Conservation (phyloP, 2,888 invertebrate species). For the Busseola fusca region DNA sequence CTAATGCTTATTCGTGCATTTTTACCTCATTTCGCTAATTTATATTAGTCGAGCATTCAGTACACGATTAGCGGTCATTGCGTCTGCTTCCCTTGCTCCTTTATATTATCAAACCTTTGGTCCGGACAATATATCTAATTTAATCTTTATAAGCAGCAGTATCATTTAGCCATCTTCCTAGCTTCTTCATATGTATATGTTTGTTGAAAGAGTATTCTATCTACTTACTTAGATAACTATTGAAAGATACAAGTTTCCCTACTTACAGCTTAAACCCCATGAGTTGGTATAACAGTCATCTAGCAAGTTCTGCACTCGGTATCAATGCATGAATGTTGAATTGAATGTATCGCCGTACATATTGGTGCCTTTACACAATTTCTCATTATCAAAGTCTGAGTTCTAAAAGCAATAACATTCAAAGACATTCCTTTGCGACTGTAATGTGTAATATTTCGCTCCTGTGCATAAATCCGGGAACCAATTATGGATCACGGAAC, state of each 20-base stretch:
- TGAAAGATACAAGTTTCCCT: not conserved
- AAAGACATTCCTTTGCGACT: slow-evolving; percentile 38
- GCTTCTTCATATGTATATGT: too few relatives aligned
- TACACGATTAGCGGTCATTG: too few relatives aligned
- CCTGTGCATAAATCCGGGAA: slow-evolving; percentile 15
- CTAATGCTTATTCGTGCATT: too few relatives aligned
- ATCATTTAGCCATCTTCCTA: too few relatives aligned
- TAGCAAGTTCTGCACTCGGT: slow-evolving; percentile 10
- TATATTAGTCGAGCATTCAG: too few relatives aligned
- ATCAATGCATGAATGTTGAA: slow-evolving; percentile 31
- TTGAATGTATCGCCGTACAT: slow-evolving; percentile 31
- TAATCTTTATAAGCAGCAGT: too few relatives aligned
- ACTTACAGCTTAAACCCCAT: not conserved
- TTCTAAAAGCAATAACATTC: slow-evolving; percentile 33
- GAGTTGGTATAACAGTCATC: not conserved
- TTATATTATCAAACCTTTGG: too few relatives aligned
- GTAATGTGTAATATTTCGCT: slow-evolving; percentile 36
- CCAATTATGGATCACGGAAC: slow-evolving; percentile 28
- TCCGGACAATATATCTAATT: too few relatives aligned
- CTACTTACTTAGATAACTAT: not conserved
- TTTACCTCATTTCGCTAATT: too few relatives aligned
- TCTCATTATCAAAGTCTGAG: slow-evolving; percentile 36
- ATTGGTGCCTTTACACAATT: slow-evolving; percentile 17
- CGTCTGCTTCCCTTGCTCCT: too few relatives aligned
- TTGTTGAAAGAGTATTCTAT: not conserved